Evolutionary conservation across 2,888 invertebrate genomes (phyloP).

Genomic region (Dryomyza anilis): DNA sequence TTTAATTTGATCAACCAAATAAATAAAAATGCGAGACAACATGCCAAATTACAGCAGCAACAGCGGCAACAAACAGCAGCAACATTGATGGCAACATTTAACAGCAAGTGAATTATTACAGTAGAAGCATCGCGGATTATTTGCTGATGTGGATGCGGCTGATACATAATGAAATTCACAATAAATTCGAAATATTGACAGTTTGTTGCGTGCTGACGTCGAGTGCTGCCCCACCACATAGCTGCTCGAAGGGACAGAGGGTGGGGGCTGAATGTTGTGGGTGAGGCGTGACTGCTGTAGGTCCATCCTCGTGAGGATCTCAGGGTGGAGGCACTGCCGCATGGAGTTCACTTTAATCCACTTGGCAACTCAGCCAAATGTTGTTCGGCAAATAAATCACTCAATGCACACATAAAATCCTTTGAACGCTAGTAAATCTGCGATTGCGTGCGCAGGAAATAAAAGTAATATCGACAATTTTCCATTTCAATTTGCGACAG

Average conservation of each 20-base stretch:
- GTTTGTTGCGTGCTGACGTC: no score
- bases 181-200: constrained; percentile 8
- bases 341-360: constrained; percentile 5
- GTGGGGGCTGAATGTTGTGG: not conserved
- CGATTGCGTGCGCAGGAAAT: no score
- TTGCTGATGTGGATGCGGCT: not conserved
- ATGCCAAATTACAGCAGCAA: no score
- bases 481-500: no score
- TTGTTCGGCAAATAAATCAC: constrained; percentile 7
- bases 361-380: constrained; percentile 2
- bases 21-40: no score
- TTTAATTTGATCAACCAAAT: no score
- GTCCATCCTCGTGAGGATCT: no score
- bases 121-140: not conserved
- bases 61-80: no score
- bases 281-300: not conserved
- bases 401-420: constrained; percentile 5
- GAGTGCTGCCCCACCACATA: no score
- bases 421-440: constrained; percentile 10
- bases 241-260: no score
- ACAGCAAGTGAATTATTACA: constrained; percentile 1
- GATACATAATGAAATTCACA: not conserved
- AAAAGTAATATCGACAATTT: no score
- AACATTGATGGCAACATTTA: not conserved
- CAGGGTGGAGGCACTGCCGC: not conserved